These are phyloP conservation scores for Porites lobata DNA, from an alignment of 92 coral and sea anemone species.

Conservation along the genomic window DNA sequence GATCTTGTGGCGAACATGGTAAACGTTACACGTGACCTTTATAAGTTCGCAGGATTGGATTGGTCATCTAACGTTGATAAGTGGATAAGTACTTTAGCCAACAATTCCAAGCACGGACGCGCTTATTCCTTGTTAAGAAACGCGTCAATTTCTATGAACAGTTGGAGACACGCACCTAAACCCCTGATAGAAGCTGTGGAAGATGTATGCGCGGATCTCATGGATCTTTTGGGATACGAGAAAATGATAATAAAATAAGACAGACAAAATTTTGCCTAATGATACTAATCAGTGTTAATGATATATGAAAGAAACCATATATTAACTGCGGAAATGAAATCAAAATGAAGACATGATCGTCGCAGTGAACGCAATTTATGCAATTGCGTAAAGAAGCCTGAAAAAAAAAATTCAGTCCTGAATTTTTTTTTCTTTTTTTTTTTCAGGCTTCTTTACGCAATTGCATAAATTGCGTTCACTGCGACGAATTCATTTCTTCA, in stretches of 20 bases:
- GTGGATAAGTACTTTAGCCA: slow-evolving; percentile 5
- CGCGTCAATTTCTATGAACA: background rate
- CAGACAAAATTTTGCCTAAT: background rate
- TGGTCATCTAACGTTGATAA: slow-evolving; percentile 21
- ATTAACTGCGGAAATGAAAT: too few species aligned
- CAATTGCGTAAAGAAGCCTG: too few species aligned
- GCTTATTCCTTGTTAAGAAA: slow-evolving; percentile 9
- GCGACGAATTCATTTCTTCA: too few species aligned
- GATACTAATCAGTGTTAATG: too few species aligned
- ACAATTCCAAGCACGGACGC: background rate
- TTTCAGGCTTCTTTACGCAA: too few species aligned
- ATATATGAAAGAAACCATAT: too few species aligned
- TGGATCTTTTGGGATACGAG: slow-evolving; percentile 10
- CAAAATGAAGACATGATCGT: too few species aligned
- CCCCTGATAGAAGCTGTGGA: slow-evolving; percentile 20
- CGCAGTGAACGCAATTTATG: too few species aligned
- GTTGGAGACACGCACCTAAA: slow-evolving; percentile 27
- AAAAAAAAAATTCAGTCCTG: too few species aligned
- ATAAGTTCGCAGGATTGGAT: slow-evolving; percentile 39
- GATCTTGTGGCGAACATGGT: slow-evolving; percentile 46
- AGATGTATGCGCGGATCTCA: background rate
- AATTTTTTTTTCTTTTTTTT: too few species aligned
- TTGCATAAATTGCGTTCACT: too few species aligned
- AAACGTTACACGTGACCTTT: slow-evolving; percentile 36
- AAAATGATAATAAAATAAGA: background rate